Evolutionary conservation across 2,888 invertebrate species (phyloP).

Genomic region (Limenitis camilla): DNA sequence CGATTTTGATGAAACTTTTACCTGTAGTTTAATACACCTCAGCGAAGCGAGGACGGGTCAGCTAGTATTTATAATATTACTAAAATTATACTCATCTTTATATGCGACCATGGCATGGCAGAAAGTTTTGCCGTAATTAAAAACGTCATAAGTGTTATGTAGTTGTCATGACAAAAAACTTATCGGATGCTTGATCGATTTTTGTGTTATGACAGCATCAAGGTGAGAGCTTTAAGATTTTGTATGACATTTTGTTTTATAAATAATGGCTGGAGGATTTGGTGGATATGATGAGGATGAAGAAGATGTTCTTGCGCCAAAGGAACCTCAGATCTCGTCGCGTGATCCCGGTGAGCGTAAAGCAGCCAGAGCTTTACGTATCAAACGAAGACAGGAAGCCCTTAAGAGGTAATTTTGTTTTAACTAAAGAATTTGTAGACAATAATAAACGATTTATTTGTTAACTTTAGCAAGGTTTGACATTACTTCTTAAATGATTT

Average conservation of each 20-base stretch:
- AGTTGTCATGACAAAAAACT: no score
- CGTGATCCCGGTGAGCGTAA: conserved; percentile 80
- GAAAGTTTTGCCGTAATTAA: no score
- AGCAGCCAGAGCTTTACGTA: conserved; percentile 79
- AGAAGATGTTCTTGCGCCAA: conserved; percentile 61
- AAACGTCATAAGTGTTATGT: no score
- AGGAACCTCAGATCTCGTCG: conserved; percentile 77
- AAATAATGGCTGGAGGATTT: conserved; percentile 41
- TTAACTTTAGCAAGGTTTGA: no score
- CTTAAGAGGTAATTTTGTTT: conserved; percentile 59
- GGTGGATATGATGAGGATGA: conserved; percentile 48
- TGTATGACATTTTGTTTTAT: conserved; percentile 3
- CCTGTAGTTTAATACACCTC: no score
- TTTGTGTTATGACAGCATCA: neutral
- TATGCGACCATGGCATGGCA: no score
- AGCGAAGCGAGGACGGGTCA: no score
- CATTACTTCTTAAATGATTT: neutral
- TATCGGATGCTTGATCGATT: no score
- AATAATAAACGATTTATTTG: neutral
- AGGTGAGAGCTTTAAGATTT: neutral
- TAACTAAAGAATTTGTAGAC: neutral
- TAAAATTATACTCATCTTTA: no score
- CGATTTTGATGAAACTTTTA: no score
- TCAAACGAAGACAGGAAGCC: conserved; percentile 77
- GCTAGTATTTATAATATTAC: no score